Base-by-base conservation (phyloP, 37 sponge, comb jelly and placozoan species). In the Aplysina aerophoba region DNA sequence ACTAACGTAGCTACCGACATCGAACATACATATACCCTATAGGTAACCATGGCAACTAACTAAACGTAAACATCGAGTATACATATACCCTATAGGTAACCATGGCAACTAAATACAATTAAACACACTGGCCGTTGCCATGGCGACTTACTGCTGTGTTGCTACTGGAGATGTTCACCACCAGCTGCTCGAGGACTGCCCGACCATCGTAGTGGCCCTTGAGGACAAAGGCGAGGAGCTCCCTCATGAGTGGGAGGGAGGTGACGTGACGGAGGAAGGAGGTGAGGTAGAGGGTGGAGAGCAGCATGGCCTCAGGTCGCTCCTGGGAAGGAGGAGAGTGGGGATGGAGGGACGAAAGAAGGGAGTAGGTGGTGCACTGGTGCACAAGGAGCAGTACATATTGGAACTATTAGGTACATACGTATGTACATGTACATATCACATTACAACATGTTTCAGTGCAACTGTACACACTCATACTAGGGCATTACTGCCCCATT, bases 241-340 rank as follows among this genome's bases (percentile, higher is more conserved):
- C 89, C 44, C 85, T 84, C 92, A 94, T 89, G 17, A 94, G 85
- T 15, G 56, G 55, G 1, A 79, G 39, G 57, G 88, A 82, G 65
- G 90, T 55, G 67, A 94, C 84, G 66, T 89, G 84, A 4, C 36
- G 36, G 28, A 94, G 81, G 57, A 91, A 94, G 30, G 89, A 24
- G 57, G 75, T 81, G 63, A 94, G 80, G 61, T 94, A 94, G n/a
- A 77, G 92, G 3, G 85, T 90, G 24, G 91, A 77, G 38, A 90
- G 74, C 21, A 81, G 73, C 55, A 69, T 75, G 25, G 78, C 89
- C 33, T 84, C 75, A 16, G 69, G 67, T 55, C 82, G 83, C 17
- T 20, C 21, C 89, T 94, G 87, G n/a, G 33, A 82, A 0, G 54
- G 40, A 34, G 30, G 6, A 55, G 50, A 11, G n/a, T n/a, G n/a